Conservation (phyloP, 2,888 invertebrate genomes). For the Dermolepida albohirtum region DNA sequence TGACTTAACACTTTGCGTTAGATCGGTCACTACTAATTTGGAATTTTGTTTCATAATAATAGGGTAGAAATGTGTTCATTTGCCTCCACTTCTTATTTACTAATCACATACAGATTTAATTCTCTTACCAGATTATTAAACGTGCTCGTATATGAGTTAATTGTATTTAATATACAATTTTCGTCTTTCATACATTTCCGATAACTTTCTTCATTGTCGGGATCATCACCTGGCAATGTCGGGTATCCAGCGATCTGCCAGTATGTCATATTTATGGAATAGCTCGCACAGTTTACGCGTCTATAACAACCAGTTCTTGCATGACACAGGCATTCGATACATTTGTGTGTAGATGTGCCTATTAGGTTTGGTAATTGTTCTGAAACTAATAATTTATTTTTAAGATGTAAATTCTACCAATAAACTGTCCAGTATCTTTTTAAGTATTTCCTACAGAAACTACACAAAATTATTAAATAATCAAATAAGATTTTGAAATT, state of each 20-base stretch:
- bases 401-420: no score
- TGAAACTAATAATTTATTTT: slow-evolving; percentile 22
- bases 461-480: no score
- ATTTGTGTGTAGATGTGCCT: slow-evolving; percentile 17
- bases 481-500: no score
- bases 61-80: no score
- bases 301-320: slow-evolving; percentile 39
- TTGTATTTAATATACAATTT: slow-evolving; percentile 41
- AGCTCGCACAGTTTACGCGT: slow-evolving; percentile 31
- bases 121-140: slow-evolving; percentile 31
- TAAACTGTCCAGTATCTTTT: no score
- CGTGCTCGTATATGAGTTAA: slow-evolving; percentile 28
- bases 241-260: slow-evolving; percentile 37
- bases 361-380: slow-evolving; percentile 26
- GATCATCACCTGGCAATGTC: slow-evolving; percentile 17
- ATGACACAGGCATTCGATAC: slow-evolving; percentile 39
- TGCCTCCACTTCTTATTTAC: no score
- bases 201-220: slow-evolving; percentile 7
- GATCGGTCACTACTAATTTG: no score
- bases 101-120: background rate
- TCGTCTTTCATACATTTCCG: slow-evolving; percentile 31
- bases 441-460: no score
- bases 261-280: slow-evolving; percentile 32
- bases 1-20: no score
- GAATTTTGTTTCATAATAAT: no score